Evolutionary conservation across 2,113 vertebrate species (phyloP), one percentile per base, ranked within the genome.

Genomic region (Carlito syrichta): DNA sequence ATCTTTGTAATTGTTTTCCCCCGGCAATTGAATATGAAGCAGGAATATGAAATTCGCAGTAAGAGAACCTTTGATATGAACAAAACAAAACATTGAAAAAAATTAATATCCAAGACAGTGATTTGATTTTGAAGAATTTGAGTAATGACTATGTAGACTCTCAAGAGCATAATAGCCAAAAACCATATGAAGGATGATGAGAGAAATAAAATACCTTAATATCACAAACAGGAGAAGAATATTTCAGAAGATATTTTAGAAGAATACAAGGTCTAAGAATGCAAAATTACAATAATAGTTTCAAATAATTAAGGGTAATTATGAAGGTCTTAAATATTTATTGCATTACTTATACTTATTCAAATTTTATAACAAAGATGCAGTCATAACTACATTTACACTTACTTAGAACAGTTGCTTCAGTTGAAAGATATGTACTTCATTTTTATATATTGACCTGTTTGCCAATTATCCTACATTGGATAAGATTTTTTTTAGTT

Each of bases 111-210:
- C 3, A 58, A 91, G 14, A 7, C n/a, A 91, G n/a, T 74, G 16
- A 74, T 95, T 84, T 73, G 78, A 43, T 95, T 92, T 95, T 82
- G 60, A 81, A 89, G 71, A 94, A 94, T 68, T 74, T 90, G 68
- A 84, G 38, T 95, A 92, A 20, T 91, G 32, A 86, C 62, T 94
- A 54, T 94, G 14, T 83, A 95, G 91, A 89, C 56, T 81, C 43
- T 81, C 20, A 84, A 91, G 50, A 88, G 22, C 58, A 74, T 86
- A 86, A 86, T 27, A 87, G n/a, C 48, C n/a, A 78, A 90, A 84
- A 23, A 12, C 84, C 32, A 76, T 82, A 60, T 77, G 45, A 95
- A 77, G 25, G 54, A 62, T 86, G 30, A 52, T 82, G 20, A 74
- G 32, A 83, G 62, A 91, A 95, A 40, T 82, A 69, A 93, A 91